These are phyloP conservation scores for Myopa testacea DNA, from an alignment of 2,888 invertebrate species.

Conservation along the genomic window DNA sequence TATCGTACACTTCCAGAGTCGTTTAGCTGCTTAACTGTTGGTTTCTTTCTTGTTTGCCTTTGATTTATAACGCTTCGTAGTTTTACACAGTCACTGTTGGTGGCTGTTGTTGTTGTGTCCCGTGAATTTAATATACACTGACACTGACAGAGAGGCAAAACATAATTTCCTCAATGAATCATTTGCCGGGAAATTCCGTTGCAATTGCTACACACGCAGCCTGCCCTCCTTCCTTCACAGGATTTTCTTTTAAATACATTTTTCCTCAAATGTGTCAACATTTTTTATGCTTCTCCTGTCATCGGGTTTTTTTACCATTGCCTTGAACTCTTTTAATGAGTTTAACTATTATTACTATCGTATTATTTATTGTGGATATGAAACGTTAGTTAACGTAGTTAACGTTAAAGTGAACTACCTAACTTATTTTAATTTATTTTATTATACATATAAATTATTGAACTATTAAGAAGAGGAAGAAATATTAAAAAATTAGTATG, in stretches of 20 bases:
- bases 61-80: slow-evolving; percentile 17
- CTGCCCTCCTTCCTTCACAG: too few species aligned
- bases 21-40: not conserved
- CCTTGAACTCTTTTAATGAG: not conserved
- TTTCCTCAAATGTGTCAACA: not conserved
- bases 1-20: too few species aligned
- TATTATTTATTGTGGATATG: too few species aligned
- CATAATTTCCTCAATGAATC: slow-evolving; percentile 3
- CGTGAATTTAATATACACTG: not conserved
- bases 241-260: too few species aligned
- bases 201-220: not conserved
- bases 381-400: too few species aligned
- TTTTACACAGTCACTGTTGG: not conserved
- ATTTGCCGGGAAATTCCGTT: slow-evolving; percentile 1
- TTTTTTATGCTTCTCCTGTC: not conserved
- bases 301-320: not conserved
- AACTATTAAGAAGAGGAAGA: too few species aligned
- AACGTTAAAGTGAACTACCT: too few species aligned
- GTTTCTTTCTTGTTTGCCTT: slow-evolving; percentile 3
- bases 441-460: too few species aligned
- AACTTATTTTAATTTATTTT: too few species aligned
- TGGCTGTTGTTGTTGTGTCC: not conserved
- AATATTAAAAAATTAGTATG: too few species aligned
- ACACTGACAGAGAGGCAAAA: not conserved
- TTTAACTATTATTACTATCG: too few species aligned